Percentiles rank a stretch among this genome's conserved stretches.
Evolutionary conservation across 2,888 invertebrate species (phyloP).

Genomic region (Phyto melanocephala): DNA sequence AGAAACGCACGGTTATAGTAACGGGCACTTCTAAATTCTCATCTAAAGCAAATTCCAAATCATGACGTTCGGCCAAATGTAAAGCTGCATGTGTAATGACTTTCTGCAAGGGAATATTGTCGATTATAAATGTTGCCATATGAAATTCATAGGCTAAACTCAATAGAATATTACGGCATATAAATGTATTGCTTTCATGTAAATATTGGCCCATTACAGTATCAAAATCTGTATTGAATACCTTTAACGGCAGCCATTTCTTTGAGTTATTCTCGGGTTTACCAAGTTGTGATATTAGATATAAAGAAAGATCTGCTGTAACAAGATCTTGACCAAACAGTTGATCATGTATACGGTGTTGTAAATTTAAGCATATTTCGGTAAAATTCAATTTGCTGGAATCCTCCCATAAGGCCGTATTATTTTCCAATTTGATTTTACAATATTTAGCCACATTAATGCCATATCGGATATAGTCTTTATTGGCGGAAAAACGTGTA

Average conservation of each 20-base stretch:
- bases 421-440: conserved; percentile 67
- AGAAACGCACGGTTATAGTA: conserved; percentile 74
- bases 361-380: conserved; percentile 71
- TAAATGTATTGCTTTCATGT: conserved; percentile 69
- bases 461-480: conserved; percentile 70
- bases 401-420: conserved; percentile 42
- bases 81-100: conserved; percentile 71
- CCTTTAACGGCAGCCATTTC: conserved; percentile 72
- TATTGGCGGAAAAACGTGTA: neutral
- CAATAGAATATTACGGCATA: conserved; percentile 76
- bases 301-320: conserved; percentile 61
- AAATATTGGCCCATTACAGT: conserved; percentile 70
- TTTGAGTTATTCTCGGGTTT: conserved; percentile 70
- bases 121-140: conserved; percentile 62
- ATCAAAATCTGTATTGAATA: conserved; percentile 66
- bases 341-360: conserved; percentile 67
- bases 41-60: conserved; percentile 74
- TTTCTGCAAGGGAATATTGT: conserved; percentile 70
- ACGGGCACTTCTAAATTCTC: conserved; percentile 74
- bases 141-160: conserved; percentile 74
- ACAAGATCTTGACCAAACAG: conserved; percentile 62
- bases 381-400: conserved; percentile 72
- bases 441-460: conserved; percentile 73
- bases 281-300: conserved; percentile 74
- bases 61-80: conserved; percentile 72